These are phyloP conservation scores for Hemibagrus wyckioides DNA, from an alignment of 2,113 vertebrate genomes.

Conservation along the genomic window DNA sequence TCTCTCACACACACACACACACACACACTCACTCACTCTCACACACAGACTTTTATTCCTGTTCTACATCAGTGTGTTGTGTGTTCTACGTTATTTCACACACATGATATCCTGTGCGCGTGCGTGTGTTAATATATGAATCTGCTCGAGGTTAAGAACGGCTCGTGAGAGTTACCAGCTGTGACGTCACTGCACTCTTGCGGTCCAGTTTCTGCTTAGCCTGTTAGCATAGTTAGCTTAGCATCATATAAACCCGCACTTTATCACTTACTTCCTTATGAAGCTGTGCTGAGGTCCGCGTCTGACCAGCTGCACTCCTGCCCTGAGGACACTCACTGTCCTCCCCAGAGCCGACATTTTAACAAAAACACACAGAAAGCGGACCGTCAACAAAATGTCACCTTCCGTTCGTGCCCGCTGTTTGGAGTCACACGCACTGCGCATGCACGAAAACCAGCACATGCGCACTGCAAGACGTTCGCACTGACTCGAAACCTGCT, in stretches of 20 bases:
- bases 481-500: neutral
- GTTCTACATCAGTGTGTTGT: no score
- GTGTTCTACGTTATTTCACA: no score
- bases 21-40: neutral
- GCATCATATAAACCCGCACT: neutral
- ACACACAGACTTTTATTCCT: neutral
- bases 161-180: no score
- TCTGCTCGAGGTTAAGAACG: neutral
- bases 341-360: constrained; percentile 37
- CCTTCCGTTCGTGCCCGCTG: neutral
- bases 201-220: neutral
- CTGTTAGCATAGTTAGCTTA: constrained; percentile 2
- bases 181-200: no score
- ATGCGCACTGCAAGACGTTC: neutral
- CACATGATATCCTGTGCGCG: no score
- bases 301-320: constrained; percentile 18
- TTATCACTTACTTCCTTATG: constrained; percentile 25
- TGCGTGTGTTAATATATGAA: neutral
- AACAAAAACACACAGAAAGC: neutral
- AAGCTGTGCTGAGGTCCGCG: constrained; percentile 18
- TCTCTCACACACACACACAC: neutral
- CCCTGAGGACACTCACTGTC: constrained; percentile 21
- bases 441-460: neutral
- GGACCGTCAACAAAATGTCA: constrained; percentile 16
- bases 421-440: neutral